Base-by-base conservation (phyloP, 2,797 vertebrate genomes). In the Enteromius viviparus region DNA sequence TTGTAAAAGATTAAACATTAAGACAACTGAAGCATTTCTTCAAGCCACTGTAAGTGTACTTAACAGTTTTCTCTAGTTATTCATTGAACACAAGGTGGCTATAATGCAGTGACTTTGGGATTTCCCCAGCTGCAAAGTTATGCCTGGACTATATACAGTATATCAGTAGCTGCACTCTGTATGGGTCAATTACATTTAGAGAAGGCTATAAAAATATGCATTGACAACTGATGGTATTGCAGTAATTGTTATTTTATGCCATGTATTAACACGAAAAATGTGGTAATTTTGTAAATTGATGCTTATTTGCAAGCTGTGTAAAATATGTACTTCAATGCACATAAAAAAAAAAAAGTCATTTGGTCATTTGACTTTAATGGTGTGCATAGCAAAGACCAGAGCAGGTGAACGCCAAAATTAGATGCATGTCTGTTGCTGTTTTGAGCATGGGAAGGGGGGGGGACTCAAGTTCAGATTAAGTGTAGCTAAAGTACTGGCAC, bases 331-430 rank as follows among this genome's bases (percentile, higher is more conserved):
- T 19, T 37, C 14, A 21, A 47, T 19, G 19, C 32, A 21, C 6
- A 80, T 85, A 51, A 55, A 85, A 79, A 45, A 71, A 80, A 74
- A 47, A 80, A 53, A n/a, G 45, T 37, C 12, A 84, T 77, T 34
- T 45, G 66, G 47, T 76, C 29, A 76, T 78, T 86, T 87, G 64
- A 69, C n/a, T 76, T 86, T 69, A 69, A 80, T 72, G 53, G 23
- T 85, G 65, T 34, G 60, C 84, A 72, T 29, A 34, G 66, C 15
- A 77, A 91, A 92, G 89, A 90, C 92, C 92, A 93, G 83, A 94
- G 93, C 94, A 97, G 96, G 95, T 97, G 96, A 95, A 87, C 53
- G 88, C 95, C 96, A 96, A 95, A 96, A 95, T 96, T 97, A 96
- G 93, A 91, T 29, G 92, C 3, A 64, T 66, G 82, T 58, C 81